A percentile compares a stretch with the other conserved stretches of the same genome.
phyloP scores from a whole-genome alignment of 2,797 vertebrate genomes.

The Graptemys geographica region DNA sequence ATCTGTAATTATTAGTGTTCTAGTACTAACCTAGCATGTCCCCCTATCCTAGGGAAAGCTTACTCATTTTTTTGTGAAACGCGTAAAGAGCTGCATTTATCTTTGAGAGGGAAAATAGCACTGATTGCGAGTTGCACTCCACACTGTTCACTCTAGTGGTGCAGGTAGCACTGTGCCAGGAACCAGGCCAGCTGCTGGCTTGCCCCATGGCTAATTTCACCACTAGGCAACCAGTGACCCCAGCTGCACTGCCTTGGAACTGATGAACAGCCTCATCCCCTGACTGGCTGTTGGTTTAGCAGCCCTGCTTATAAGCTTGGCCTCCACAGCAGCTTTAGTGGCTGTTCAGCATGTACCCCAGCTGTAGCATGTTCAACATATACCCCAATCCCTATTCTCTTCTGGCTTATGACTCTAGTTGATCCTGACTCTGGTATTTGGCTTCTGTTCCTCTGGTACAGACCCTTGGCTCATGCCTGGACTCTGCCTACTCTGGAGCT shows the following conservation, averaged over 20 bases:
- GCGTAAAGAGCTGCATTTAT: not conserved
- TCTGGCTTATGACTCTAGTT: too few species aligned
- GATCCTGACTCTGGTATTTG: too few species aligned
- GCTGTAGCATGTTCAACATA: not conserved
- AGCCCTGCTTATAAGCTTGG: not conserved
- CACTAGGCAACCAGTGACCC: not conserved
- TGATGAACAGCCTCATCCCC: not conserved
- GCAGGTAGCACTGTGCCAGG: not conserved
- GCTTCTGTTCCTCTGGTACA: too few species aligned
- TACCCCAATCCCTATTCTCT: not conserved
- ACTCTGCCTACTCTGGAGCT: too few species aligned
- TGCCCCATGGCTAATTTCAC: not conserved
- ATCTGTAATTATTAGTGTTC: not conserved
- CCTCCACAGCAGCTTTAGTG: not conserved
- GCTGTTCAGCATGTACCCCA: not conserved
- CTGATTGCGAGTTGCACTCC: not conserved
- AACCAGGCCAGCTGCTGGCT: not conserved
- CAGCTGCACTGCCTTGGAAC: not conserved
- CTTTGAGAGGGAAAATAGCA: not conserved
- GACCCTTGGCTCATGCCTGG: too few species aligned
- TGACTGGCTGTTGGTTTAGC: not conserved
- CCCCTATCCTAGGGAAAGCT: not conserved
- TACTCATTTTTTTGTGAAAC: not conserved
- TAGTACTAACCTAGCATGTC: not conserved
- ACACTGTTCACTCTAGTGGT: not conserved